Conservation (phyloP, 92 coral and sea anemone genomes). For the Heliopora coerulea region DNA sequence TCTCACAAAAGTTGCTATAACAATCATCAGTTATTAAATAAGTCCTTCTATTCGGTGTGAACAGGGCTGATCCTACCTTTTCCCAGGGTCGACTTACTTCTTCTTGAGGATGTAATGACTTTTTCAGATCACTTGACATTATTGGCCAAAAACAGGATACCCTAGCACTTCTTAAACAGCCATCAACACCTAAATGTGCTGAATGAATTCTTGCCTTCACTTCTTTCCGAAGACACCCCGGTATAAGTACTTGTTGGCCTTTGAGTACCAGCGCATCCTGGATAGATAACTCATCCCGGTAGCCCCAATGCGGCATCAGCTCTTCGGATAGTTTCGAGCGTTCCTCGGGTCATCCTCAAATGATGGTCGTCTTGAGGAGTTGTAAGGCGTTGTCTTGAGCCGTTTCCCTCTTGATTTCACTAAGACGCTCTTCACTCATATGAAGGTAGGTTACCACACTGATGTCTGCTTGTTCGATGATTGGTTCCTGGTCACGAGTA, state of each 20-base stretch:
- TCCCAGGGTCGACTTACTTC: slow-evolving; percentile 8
- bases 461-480: slow-evolving; percentile 44
- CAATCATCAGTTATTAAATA: neutral
- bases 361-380: slow-evolving; percentile 7
- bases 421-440: slow-evolving; percentile 39
- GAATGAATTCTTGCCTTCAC: slow-evolving; percentile 24
- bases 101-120: neutral
- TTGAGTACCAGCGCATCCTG: too few relatives aligned
- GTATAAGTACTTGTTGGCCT: slow-evolving; percentile 7
- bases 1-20: neutral
- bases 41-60: neutral
- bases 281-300: too few relatives aligned
- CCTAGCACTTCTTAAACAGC: slow-evolving; percentile 11
- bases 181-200: slow-evolving; percentile 29
- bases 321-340: slow-evolving; percentile 11
- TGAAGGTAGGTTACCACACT: slow-evolving; percentile 36
- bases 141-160: slow-evolving; percentile 36
- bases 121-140: neutral
- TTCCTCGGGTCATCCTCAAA: slow-evolving; percentile 15
- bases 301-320: slow-evolving; percentile 22
- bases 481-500: slow-evolving; percentile 24
- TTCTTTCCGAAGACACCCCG: slow-evolving; percentile 3
- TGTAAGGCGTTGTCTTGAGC: slow-evolving; percentile 10
- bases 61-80: neutral
- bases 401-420: slow-evolving; percentile 28